Base-by-base conservation (phyloP, 1,140 invertebrate genomes). In the Drosophila ananassae region DNA sequence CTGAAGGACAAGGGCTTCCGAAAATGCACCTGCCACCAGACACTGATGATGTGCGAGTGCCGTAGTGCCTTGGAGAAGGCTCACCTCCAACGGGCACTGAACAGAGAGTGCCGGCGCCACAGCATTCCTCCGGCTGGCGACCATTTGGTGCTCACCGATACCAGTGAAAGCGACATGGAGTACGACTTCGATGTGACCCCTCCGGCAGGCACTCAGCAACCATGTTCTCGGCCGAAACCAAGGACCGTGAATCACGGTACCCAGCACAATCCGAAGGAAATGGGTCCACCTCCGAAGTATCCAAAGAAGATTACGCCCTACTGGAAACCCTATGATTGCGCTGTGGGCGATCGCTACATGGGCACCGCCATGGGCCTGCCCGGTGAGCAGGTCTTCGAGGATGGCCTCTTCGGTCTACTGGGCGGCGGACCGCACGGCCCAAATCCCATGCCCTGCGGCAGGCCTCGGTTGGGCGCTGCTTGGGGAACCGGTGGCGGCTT, bases 151-250 rank as follows among this genome's bases (percentile, higher is more conserved):
- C 60, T 92, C 0, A 90, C 77, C 0, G 91, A 92, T 4, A 90
- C 90, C 34, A 90, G 75, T n/a, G 90, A 91, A 2, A 85, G 79
- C 25, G 91, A 92, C 22, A 61, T 81, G 62, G 90, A 92, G 46
- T 90, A 73, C 28, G 73, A 92, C 57, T 75, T 92, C 12, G 73
- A 90, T 54, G 82, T 92, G 9, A 82, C 84, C 12, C 84, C 91
- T 7, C 84, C 90, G 2, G 71, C 68, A 0, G 77, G 73, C 7
- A 55, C 73, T 1, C 51, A 74, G 22, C 89, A 63, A 4, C 55
- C 59, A 2, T 48, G 13, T 0, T 17, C 21, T 2, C 47, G 22
- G 0, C 47, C 48, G 0, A 62, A 67, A 3, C 64, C 73, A 0
- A 39, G 41, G 34, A 44, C 47, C 1, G 25, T 62, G 0, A 85